A percentile compares a stretch with the other conserved stretches of the same genome.
These are phyloP conservation scores for Hylyphantes graminicola DNA, from an alignment of 1,140 invertebrate genomes.

Conservation along the genomic window DNA sequence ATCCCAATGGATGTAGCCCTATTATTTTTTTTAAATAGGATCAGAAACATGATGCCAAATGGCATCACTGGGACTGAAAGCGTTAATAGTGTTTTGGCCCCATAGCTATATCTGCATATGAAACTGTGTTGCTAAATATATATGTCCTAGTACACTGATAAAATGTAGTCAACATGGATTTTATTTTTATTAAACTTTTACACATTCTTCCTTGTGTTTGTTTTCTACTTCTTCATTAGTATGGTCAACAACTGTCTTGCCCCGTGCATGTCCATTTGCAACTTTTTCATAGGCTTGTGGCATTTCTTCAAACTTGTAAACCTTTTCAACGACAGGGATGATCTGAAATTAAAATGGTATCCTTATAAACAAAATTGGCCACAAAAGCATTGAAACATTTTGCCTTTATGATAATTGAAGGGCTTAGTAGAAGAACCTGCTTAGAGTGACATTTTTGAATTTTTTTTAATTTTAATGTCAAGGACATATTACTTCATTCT, in stretches of 20 bases:
- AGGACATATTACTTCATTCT: too few species aligned
- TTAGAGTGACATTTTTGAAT: too few species aligned
- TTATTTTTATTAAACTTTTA: slow-evolving; percentile 52
- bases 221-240: slow-evolving; percentile 10
- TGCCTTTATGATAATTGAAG: too few species aligned
- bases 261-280: slow-evolving; percentile 76
- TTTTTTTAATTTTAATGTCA: too few species aligned
- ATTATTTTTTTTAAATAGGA: too few species aligned
- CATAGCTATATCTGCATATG: not conserved
- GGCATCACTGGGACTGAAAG: too few species aligned
- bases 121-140: not conserved
- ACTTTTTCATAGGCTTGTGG: slow-evolving; percentile 78
- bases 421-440: too few species aligned
- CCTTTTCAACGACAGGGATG: slow-evolving; percentile 77
- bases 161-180: slow-evolving; percentile 10
- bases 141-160: not conserved
- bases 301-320: slow-evolving; percentile 77
- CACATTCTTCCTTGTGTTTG: slow-evolving; percentile 36
- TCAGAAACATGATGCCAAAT: too few species aligned
- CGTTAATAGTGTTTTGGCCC: too few species aligned
- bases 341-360: slow-evolving; percentile 64
- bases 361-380: not conserved
- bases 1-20: too few species aligned
- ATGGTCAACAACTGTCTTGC: slow-evolving; percentile 79
- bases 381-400: too few species aligned